A percentile compares a stretch with the other conserved stretches of the same genome.
phyloP scores from a whole-genome alignment of 2,113 vertebrate species.

The Phasianus colchicus region DNA sequence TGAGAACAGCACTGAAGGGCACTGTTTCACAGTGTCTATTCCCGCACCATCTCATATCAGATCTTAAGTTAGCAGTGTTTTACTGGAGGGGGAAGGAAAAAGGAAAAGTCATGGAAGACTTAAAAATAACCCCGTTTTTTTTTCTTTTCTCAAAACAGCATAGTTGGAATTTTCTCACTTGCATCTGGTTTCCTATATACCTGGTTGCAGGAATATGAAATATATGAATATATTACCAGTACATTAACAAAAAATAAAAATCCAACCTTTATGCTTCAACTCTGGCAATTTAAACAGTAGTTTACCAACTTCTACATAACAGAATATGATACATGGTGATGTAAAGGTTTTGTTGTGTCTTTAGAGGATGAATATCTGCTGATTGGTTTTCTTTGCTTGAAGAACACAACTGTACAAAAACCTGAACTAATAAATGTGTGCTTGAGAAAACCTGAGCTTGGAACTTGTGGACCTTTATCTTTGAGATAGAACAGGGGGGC shows the following conservation, averaged over 20 bases:
- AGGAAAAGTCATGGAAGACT: not conserved
- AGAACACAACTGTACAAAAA: not conserved
- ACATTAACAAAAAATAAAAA: not conserved
- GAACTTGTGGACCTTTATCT: not conserved
- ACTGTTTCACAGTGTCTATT: not conserved
- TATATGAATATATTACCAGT: not conserved
- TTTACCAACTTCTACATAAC: not conserved
- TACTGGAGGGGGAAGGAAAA: not conserved
- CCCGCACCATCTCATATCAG: not conserved
- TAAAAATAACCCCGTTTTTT: not conserved
- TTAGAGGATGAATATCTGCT: not conserved
- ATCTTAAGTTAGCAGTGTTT: not conserved
- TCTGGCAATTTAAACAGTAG: not conserved
- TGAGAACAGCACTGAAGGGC: not conserved
- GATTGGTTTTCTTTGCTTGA: not conserved
- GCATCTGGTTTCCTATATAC: not conserved
- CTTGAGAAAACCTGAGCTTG: not conserved
- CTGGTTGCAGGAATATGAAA: not conserved
- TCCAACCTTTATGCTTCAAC: not conserved
- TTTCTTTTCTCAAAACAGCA: not conserved
- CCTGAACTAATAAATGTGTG: not conserved
- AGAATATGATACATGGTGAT: not conserved
- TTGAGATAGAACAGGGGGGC: not conserved
- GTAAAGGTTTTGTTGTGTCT: not conserved
- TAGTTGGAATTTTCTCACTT: not conserved